These are phyloP conservation scores for Drosophila nigromelanica DNA, from an alignment of 1,140 invertebrate species.

Conservation along the genomic window DNA sequence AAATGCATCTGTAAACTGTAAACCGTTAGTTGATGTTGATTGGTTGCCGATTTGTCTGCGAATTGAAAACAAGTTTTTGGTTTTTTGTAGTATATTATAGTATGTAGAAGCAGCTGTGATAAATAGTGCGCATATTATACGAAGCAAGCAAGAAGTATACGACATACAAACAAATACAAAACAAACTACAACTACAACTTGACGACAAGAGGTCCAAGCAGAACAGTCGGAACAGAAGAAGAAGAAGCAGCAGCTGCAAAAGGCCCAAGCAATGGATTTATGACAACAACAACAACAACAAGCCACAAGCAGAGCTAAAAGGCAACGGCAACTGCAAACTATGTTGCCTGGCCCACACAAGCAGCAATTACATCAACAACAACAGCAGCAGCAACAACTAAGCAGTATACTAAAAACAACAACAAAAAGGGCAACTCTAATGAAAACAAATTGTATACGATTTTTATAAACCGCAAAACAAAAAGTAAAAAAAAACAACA, in stretches of 20 bases:
- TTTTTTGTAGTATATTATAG: slow-evolving; percentile 61
- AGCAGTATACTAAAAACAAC: slow-evolving; percentile 52
- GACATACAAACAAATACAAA: slow-evolving; percentile 29
- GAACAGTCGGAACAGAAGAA: slow-evolving; percentile 3
- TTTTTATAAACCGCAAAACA: slow-evolving; percentile 72
- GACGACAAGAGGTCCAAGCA: slow-evolving; percentile 21
- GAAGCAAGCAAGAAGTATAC: slow-evolving; percentile 60
- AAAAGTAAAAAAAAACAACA: not conserved
- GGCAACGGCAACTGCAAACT: slow-evolving; percentile 37
- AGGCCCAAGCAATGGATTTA: slow-evolving; percentile 72
- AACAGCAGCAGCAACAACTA: slow-evolving; percentile 28
- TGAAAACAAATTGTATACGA: slow-evolving; percentile 76
- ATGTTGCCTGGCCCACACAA: slow-evolving; percentile 43
- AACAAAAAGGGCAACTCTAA: slow-evolving; percentile 54
- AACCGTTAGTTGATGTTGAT: slow-evolving; percentile 21
- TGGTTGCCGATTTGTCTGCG: slow-evolving; percentile 12
- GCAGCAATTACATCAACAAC: slow-evolving; percentile 39
- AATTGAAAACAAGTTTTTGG: slow-evolving; percentile 36
- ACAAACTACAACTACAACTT: slow-evolving; percentile 30
- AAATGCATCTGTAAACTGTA: slow-evolving; percentile 11
- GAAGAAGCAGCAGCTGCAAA: slow-evolving; percentile 25
- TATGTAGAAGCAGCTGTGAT: slow-evolving; percentile 83
- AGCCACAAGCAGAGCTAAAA: slow-evolving; percentile 36
- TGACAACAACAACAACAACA: slow-evolving; percentile 59
- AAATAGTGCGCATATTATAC: slow-evolving; percentile 83